Conservation (phyloP, 1,140 invertebrate genomes). For the Papilio helenus region DNA sequence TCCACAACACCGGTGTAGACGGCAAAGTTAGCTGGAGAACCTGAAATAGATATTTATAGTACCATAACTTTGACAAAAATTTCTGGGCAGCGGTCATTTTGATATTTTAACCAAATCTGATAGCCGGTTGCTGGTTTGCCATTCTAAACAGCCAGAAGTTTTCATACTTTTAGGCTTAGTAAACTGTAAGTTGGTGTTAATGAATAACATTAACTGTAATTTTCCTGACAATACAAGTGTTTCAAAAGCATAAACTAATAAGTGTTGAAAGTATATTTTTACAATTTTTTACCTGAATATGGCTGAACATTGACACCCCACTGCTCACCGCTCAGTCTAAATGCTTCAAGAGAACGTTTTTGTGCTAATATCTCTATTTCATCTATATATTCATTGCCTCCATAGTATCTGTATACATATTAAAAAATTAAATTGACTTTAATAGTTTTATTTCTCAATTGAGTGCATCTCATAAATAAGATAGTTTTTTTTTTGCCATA, state of each 20-base stretch:
- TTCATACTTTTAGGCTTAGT: not conserved
- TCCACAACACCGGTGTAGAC: slow-evolving; percentile 94
- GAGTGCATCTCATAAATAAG: not conserved
- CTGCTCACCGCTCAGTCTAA: slow-evolving; percentile 90
- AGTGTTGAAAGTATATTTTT: not conserved
- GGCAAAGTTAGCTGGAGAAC: slow-evolving; percentile 99
- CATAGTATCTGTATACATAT: slow-evolving; percentile 89
- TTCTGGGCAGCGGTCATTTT: not conserved
- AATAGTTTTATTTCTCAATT: slow-evolving; percentile 29
- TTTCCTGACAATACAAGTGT: not conserved
- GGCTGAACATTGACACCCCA: slow-evolving; percentile 99
- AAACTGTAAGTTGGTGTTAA: not conserved
- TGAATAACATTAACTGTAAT: no score
- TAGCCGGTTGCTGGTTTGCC: no score
- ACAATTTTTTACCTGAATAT: slow-evolving; percentile 86
- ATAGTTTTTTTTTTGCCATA: not conserved
- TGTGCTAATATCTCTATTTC: slow-evolving; percentile 95
- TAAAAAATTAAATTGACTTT: slow-evolving; percentile 3
- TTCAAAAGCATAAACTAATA: not conserved
- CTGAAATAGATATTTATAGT: slow-evolving; percentile 68
- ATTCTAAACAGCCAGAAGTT: not conserved
- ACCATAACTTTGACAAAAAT: not conserved
- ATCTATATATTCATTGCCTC: slow-evolving; percentile 98
- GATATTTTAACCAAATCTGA: no score
- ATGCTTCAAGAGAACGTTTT: slow-evolving; percentile 93